phyloP scores from a whole-genome alignment of 2,888 invertebrate species.

The Dynastes maya region DNA sequence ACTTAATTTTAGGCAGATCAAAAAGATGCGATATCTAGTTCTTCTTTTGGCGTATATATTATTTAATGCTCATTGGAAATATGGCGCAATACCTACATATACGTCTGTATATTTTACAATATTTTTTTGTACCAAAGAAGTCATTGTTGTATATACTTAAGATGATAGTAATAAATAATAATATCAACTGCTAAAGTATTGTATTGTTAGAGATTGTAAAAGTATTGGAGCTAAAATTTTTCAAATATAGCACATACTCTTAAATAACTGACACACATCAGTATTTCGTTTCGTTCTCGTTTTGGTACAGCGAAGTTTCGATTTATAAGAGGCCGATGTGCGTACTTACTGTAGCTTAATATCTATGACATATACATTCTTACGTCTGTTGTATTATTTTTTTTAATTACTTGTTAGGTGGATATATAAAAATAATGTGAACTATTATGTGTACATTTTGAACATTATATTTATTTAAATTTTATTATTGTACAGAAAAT shows the following conservation, averaged over 20 bases:
- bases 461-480: slow-evolving; percentile 64
- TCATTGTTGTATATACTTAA: slow-evolving; percentile 67
- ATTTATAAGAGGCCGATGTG: slow-evolving; percentile 35
- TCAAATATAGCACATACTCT: slow-evolving; percentile 65
- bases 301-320: slow-evolving; percentile 39
- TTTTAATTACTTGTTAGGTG: slow-evolving; percentile 54
- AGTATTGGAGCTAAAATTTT: slow-evolving; percentile 62
- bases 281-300: slow-evolving; percentile 61
- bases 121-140: slow-evolving; percentile 67
- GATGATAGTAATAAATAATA: slow-evolving; percentile 48
- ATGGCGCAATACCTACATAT: slow-evolving; percentile 63
- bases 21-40: slow-evolving; percentile 43
- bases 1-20: slow-evolving; percentile 40
- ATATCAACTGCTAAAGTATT: slow-evolving; percentile 62
- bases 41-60: slow-evolving; percentile 54
- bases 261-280: slow-evolving; percentile 64
- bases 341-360: slow-evolving; percentile 46
- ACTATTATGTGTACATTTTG: slow-evolving; percentile 59
- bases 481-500: slow-evolving; percentile 67
- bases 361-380: slow-evolving; percentile 56
- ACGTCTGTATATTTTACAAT: slow-evolving; percentile 60
- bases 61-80: slow-evolving; percentile 65
- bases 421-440: slow-evolving; percentile 51
- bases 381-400: slow-evolving; percentile 54
- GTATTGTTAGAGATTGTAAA: slow-evolving; percentile 63